phyloP scores from a whole-genome alignment of 2,888 invertebrate genomes.

The Synanthedon vespiformis region DNA sequence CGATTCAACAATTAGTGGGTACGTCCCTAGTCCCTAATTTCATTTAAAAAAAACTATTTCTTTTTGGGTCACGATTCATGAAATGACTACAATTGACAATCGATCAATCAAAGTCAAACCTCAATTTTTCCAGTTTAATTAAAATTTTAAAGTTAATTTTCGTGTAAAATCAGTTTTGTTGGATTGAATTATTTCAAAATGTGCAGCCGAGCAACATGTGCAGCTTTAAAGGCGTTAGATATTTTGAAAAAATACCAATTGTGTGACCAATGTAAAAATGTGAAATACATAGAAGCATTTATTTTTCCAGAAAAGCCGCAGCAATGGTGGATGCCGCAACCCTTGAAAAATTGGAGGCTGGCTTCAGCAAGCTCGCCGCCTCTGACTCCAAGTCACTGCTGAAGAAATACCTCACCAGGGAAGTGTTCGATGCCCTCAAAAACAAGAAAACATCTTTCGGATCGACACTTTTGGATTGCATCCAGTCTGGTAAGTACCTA shows the following conservation, averaged over 20 bases:
- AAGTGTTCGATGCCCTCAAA: constrained; percentile 91
- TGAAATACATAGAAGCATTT: neutral
- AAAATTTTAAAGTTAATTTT: too few relatives aligned
- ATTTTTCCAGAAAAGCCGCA: constrained; percentile 75
- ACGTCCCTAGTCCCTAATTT: constrained; percentile 52
- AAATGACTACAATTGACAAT: too few relatives aligned
- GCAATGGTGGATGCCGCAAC: constrained; percentile 93
- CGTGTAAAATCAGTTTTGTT: neutral
- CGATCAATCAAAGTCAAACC: too few relatives aligned
- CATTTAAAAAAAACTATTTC: constrained; percentile 15
- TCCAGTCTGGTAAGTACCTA: constrained; percentile 95
- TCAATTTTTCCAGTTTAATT: too few relatives aligned
- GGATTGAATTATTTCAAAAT: constrained; percentile 20
- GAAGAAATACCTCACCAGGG: constrained; percentile 94
- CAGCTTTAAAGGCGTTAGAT: constrained; percentile 62
- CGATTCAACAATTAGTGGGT: constrained; percentile 27
- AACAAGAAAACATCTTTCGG: constrained; percentile 94
- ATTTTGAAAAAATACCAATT: neutral
- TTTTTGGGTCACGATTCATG: too few relatives aligned
- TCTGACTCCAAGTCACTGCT: constrained; percentile 95
- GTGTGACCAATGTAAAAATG: neutral
- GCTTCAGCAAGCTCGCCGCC: constrained; percentile 86
- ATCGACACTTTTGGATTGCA: constrained; percentile 91
- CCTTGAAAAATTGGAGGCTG: constrained; percentile 91
- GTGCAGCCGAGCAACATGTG: constrained; percentile 63